Conservation (phyloP, 2,888 invertebrate genomes). For the Agrotis clavis region DNA sequence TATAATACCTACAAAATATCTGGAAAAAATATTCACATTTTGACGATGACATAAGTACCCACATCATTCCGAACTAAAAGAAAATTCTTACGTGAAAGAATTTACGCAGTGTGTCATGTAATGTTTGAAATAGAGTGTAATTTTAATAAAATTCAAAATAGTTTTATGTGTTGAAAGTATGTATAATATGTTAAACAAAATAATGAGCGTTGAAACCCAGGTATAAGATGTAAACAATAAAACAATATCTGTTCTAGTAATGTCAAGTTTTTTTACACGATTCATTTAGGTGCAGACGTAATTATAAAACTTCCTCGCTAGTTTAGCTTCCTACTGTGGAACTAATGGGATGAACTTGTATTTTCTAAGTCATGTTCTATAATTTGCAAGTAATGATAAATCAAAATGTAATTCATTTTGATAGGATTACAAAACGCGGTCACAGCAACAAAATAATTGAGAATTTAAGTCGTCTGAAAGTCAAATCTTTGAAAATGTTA, state of each 20-base stretch:
- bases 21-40: constrained; percentile 36
- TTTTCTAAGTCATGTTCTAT: not conserved
- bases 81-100: constrained; percentile 46
- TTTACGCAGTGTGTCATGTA: constrained; percentile 40
- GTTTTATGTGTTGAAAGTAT: constrained; percentile 13
- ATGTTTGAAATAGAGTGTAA: constrained; percentile 36
- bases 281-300: constrained; percentile 31
- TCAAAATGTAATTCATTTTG: not conserved
- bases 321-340: not conserved
- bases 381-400: not conserved
- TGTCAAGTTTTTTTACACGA: not conserved
- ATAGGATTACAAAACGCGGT: not conserved
- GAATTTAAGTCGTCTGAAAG: not conserved
- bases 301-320: constrained; percentile 16
- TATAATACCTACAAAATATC: constrained; percentile 42
- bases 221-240: not conserved
- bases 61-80: constrained; percentile 29
- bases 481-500: constrained; percentile 10
- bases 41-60: constrained; percentile 56
- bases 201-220: not conserved
- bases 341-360: not conserved
- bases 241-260: constrained; percentile 9
- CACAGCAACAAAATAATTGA: not conserved
- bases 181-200: constrained; percentile 6
- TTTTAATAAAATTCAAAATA: constrained; percentile 27